These are phyloP conservation scores for Macrocentrus cingulum DNA, from an alignment of 1,140 invertebrate genomes.

Conservation along the genomic window DNA sequence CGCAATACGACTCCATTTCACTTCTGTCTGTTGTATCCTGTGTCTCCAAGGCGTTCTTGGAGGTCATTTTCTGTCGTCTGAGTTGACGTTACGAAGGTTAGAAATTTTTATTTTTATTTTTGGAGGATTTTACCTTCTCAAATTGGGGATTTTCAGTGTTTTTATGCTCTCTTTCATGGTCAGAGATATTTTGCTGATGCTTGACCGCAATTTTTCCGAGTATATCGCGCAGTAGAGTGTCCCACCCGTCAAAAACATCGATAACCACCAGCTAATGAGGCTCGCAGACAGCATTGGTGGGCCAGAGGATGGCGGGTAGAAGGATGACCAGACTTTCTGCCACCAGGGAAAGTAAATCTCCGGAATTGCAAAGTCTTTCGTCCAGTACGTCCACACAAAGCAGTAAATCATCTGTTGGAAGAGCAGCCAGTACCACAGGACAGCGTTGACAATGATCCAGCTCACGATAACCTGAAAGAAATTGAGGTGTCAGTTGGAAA, in stretches of 20 bases:
- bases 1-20: slow-evolving; percentile 39
- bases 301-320: slow-evolving; percentile 38
- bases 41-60: background rate
- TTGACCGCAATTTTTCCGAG: slow-evolving; percentile 15
- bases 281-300: slow-evolving; percentile 41
- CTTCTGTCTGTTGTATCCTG: slow-evolving; percentile 32
- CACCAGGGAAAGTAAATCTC: slow-evolving; percentile 43
- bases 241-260: slow-evolving; percentile 39
- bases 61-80: background rate
- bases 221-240: slow-evolving; percentile 34
- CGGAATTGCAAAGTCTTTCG: slow-evolving; percentile 38
- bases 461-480: slow-evolving; percentile 37
- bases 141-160: background rate
- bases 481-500: slow-evolving; percentile 1
- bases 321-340: slow-evolving; percentile 48
- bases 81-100: no score
- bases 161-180: background rate
- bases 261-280: slow-evolving; percentile 50
- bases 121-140: no score
- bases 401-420: slow-evolving; percentile 48
- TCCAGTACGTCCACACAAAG: slow-evolving; percentile 46
- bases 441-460: slow-evolving; percentile 40
- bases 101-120: no score
- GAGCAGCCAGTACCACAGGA: slow-evolving; percentile 50
- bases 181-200: background rate